A percentile compares a stretch with the other conserved stretches of the same genome.
These are phyloP conservation scores for Hexactinellida sp. DNA, from an alignment of 37 sponge, comb jelly and placozoan species.

Conservation along the genomic window DNA sequence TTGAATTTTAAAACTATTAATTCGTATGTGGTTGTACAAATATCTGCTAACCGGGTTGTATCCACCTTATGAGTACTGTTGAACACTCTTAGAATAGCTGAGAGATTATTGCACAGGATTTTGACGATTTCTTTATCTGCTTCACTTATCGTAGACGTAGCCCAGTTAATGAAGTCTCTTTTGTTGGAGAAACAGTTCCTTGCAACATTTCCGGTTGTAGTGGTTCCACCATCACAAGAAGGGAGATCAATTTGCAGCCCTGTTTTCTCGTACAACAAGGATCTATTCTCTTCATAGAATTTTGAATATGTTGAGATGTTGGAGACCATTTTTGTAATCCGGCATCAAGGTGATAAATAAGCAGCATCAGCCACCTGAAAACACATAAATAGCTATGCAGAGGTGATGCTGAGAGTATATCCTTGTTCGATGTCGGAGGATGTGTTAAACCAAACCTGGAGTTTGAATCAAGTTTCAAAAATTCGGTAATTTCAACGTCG, in stretches of 20 bases:
- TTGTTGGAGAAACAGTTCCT: background rate
- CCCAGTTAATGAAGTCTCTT: background rate
- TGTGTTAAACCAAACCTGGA: background rate
- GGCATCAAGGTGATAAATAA: background rate
- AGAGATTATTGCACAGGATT: background rate
- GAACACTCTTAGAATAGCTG: background rate
- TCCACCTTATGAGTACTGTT: background rate
- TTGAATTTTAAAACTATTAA: background rate
- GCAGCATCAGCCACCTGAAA: background rate
- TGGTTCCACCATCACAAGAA: conserved; percentile 10
- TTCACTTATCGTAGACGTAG: background rate
- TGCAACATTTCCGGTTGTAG: background rate
- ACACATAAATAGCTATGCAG: background rate
- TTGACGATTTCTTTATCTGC: background rate
- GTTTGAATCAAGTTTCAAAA: background rate
- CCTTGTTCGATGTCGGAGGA: background rate
- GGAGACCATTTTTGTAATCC: background rate
- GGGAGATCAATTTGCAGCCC: background rate
- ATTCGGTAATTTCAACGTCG: background rate
- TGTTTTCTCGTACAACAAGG: background rate
- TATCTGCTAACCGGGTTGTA: background rate
- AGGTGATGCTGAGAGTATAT: background rate
- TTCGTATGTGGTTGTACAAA: background rate
- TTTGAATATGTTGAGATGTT: background rate
- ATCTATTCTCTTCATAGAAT: background rate